A percentile compares a stretch with the other conserved stretches of the same genome.
These are phyloP conservation scores for Catharus fuscescens DNA, from an alignment of 2,113 vertebrate genomes.

Conservation along the genomic window DNA sequence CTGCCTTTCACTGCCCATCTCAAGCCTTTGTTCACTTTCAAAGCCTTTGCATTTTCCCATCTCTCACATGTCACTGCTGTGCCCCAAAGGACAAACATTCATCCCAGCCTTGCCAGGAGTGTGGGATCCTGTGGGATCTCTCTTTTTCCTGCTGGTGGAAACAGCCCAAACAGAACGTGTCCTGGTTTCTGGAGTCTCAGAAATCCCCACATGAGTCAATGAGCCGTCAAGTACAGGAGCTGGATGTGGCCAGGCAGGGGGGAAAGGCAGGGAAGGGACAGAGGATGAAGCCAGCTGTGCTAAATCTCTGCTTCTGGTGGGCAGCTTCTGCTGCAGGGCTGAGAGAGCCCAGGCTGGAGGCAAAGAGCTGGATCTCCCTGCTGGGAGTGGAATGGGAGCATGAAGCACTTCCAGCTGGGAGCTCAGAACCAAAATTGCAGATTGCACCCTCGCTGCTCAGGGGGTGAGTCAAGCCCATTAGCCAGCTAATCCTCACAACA, in stretches of 20 bases:
- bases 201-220: neutral
- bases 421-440: neutral
- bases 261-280: neutral
- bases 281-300: neutral
- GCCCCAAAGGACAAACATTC: rapidly evolving
- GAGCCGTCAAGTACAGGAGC: neutral
- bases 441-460: conserved; percentile 8
- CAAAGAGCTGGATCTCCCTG: neutral
- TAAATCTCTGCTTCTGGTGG: neutral
- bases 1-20: neutral
- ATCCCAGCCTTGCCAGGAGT: neutral
- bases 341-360: neutral
- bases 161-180: neutral
- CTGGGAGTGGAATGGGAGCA: neutral
- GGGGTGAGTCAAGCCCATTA: conserved; percentile 29
- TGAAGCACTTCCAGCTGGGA: conserved; percentile 31
- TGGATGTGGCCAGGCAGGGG: neutral
- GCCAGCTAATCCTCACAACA: conserved; percentile 52
- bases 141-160: neutral
- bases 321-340: conserved; percentile 15
- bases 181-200: neutral
- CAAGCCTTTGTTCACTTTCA: neutral
- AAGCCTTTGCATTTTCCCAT: neutral
- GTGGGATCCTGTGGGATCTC: neutral
- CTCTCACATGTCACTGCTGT: neutral